A percentile compares a stretch with the other conserved stretches of the same genome.
phyloP scores from a whole-genome alignment of 1,140 invertebrate species.

The Pararge aegeria region DNA sequence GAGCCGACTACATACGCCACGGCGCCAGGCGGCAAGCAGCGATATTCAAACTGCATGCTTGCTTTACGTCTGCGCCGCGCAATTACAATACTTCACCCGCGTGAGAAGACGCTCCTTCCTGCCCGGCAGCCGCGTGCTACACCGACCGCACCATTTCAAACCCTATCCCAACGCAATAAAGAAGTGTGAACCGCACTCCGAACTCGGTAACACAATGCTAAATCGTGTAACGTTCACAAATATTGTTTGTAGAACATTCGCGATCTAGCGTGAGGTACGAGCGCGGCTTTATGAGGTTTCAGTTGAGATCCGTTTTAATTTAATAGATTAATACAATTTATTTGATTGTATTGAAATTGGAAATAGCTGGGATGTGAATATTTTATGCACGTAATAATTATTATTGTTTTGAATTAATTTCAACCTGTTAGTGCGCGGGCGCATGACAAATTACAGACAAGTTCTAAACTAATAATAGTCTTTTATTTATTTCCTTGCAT shows the following conservation, averaged over 20 bases:
- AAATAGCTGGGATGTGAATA: neutral
- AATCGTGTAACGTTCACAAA: constrained; percentile 29
- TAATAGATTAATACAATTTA: constrained; percentile 13
- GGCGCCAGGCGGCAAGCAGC: constrained; percentile 26
- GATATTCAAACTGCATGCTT: constrained; percentile 48
- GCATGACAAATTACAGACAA: too few relatives aligned
- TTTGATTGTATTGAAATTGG: constrained; percentile 4
- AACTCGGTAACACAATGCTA: constrained; percentile 5
- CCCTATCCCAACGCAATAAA: neutral
- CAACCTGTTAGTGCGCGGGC: too few relatives aligned
- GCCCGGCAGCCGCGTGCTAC: neutral
- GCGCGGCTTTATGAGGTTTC: neutral
- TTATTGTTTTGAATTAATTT: too few relatives aligned
- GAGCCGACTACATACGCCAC: constrained; percentile 17
- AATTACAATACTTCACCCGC: constrained; percentile 55
- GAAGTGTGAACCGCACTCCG: neutral
- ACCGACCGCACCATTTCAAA: neutral
- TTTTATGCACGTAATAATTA: neutral
- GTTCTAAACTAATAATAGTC: too few relatives aligned
- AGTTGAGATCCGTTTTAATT: constrained; percentile 10
- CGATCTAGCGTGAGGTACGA: constrained; percentile 14
- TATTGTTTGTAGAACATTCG: constrained; percentile 31
- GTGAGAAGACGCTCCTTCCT: constrained; percentile 42
- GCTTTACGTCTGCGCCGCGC: constrained; percentile 46
- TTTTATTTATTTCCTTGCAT: too few relatives aligned